Percentiles rank a stretch among this genome's conserved stretches.
These are phyloP conservation scores for Apomyelois bistriatella DNA, from an alignment of 2,888 invertebrate genomes.

Conservation along the genomic window DNA sequence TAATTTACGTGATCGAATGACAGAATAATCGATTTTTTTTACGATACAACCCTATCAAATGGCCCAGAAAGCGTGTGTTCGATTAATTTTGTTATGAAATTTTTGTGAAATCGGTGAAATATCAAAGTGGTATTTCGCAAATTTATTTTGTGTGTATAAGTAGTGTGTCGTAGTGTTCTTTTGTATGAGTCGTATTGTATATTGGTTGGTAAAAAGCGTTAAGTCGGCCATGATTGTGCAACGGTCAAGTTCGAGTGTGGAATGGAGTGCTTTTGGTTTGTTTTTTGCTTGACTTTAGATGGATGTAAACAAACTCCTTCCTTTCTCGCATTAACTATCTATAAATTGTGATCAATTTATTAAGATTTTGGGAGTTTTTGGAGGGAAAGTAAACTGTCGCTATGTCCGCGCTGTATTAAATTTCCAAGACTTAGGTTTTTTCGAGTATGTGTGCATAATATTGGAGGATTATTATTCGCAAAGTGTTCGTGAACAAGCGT, in stretches of 20 bases:
- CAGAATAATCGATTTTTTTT: conserved; percentile 59
- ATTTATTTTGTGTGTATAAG: conserved; percentile 33
- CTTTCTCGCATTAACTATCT: conserved; percentile 24
- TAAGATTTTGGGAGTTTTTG: too few species aligned
- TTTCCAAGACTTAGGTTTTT: too few species aligned
- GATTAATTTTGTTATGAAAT: conserved; percentile 71
- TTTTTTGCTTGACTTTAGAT: conserved; percentile 30
- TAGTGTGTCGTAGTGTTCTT: conserved; percentile 39
- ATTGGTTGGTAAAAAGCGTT: conserved; percentile 53
- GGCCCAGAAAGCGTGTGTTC: conserved; percentile 55
- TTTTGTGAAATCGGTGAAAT: conserved; percentile 68
- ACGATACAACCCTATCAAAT: conserved; percentile 48
- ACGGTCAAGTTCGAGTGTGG: conserved; percentile 53
- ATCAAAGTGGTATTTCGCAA: conserved; percentile 65
- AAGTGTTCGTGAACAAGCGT: too few species aligned
- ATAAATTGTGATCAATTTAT: not conserved
- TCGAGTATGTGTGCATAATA: too few species aligned
- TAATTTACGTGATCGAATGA: conserved; percentile 68
- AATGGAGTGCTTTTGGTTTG: conserved; percentile 23
- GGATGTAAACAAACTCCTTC: conserved; percentile 40
- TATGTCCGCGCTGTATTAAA: too few species aligned
- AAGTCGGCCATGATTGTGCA: conserved; percentile 58
- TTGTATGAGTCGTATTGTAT: conserved; percentile 53
- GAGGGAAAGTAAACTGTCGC: too few species aligned
- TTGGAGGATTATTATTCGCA: too few species aligned